These are phyloP conservation scores for Calyptommatus sinebrachiatus DNA, from an alignment of 2,113 vertebrate species.

Conservation along the genomic window DNA sequence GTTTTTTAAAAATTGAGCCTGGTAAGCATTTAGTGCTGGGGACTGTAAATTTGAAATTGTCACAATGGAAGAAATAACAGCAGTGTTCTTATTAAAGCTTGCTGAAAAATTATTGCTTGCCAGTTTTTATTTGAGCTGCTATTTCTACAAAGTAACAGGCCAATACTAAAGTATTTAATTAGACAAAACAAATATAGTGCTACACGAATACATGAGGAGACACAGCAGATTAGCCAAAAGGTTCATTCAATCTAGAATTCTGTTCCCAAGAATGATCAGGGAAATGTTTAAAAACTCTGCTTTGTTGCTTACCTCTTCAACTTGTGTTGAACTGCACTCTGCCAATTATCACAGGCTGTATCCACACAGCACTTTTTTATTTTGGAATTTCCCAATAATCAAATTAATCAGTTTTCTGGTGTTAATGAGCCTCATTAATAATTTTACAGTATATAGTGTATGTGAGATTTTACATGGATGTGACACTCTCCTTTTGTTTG, in stretches of 20 bases:
- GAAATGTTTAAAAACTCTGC: background rate
- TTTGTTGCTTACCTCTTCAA: background rate
- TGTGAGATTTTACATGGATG: too few relatives aligned
- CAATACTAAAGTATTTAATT: background rate
- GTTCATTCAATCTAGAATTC: background rate
- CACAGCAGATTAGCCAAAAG: background rate
- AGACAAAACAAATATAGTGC: background rate
- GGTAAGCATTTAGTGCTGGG: background rate
- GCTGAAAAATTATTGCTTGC: constrained; percentile 48
- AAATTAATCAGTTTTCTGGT: too few relatives aligned
- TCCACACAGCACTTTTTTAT: too few relatives aligned
- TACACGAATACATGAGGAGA: background rate
- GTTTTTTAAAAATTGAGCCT: background rate
- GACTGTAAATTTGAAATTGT: constrained; percentile 43
- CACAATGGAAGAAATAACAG: constrained; percentile 46
- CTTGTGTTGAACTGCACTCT: background rate
- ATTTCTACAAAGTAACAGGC: constrained; percentile 50
- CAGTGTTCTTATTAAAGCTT: background rate
- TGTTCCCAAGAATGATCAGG: background rate
- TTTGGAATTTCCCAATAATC: too few relatives aligned
- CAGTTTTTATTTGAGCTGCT: constrained; percentile 41
- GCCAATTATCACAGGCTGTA: background rate
- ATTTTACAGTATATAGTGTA: too few relatives aligned
- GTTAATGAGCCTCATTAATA: too few relatives aligned
- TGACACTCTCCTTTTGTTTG: too few relatives aligned